Conservation (phyloP, 2,888 invertebrate genomes). For the Ectemnius lituratus region DNA sequence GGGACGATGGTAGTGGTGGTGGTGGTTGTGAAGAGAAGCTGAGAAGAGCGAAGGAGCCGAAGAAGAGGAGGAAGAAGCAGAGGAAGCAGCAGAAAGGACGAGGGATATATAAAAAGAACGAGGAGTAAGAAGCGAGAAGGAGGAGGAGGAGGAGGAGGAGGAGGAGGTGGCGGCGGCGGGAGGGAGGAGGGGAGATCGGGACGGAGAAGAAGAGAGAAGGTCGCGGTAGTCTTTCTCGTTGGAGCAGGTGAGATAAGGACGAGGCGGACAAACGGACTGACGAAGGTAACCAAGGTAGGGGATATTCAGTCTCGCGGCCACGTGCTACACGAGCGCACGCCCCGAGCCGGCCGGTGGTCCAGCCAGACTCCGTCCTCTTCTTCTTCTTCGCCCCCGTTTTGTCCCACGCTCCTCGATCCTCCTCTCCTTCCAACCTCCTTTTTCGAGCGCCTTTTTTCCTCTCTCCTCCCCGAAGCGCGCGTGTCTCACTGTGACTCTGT, state of each 20-base stretch:
- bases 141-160: conserved; percentile 28
- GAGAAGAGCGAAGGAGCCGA: conserved; percentile 22
- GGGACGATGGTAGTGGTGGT: conserved; percentile 11
- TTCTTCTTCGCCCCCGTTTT: conserved; percentile 56
- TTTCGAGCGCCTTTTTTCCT: neutral
- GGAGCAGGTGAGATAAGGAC: conserved; percentile 71
- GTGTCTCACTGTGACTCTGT: no score
- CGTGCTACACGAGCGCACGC: conserved; percentile 77
- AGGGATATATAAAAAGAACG: conserved; percentile 22
- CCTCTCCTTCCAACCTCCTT: conserved; percentile 36
- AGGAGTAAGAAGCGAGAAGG: conserved; percentile 17
- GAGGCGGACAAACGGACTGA: conserved; percentile 73
- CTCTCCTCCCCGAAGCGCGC: neutral
- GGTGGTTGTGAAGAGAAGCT: neutral
- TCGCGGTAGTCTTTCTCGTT: conserved; percentile 64
- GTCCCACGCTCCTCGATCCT: conserved; percentile 44
- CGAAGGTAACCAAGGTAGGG: conserved; percentile 72
- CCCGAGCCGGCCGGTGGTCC: conserved; percentile 72
- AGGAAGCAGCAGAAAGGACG: conserved; percentile 19
- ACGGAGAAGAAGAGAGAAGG: conserved; percentile 57
- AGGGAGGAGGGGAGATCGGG: conserved; percentile 16
- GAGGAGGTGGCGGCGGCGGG: neutral
- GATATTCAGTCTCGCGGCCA: conserved; percentile 76
- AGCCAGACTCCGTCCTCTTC: conserved; percentile 63
- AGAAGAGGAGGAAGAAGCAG: conserved; percentile 15